Conservation (phyloP, 2,888 invertebrate genomes). For the Apomyelois bistriatella region DNA sequence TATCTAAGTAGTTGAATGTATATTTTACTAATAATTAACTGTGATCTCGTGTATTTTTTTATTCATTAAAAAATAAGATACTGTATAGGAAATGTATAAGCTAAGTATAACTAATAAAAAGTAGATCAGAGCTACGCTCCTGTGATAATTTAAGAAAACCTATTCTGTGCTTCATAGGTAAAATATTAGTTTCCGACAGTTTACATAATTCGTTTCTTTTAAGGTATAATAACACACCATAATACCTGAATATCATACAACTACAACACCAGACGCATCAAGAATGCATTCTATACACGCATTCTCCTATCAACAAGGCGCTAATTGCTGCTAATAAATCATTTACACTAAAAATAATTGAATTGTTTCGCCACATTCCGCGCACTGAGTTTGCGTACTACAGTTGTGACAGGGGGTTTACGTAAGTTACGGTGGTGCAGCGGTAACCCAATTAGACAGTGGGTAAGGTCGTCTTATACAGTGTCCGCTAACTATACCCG, state of each 20-base stretch:
- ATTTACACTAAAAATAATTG: constrained; percentile 24
- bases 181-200: too few species aligned
- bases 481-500: constrained; percentile 10
- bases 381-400: constrained; percentile 31
- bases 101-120: too few species aligned
- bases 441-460: constrained; percentile 61
- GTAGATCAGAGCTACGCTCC: too few species aligned
- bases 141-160: too few species aligned
- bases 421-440: constrained; percentile 56
- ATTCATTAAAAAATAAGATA: too few species aligned
- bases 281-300: neutral
- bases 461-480: constrained; percentile 30
- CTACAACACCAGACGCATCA: neutral
- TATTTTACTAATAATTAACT: too few species aligned
- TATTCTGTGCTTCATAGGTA: too few species aligned
- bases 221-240: neutral
- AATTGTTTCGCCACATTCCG: constrained; percentile 48
- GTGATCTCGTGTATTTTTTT: too few species aligned
- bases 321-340: constrained; percentile 5
- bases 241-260: neutral
- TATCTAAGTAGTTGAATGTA: too few species aligned
- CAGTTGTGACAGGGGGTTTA: constrained; percentile 67
- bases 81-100: too few species aligned
- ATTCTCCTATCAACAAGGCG: neutral
- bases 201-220: neutral